Evolutionary conservation across 2,888 invertebrate species (phyloP), one percentile per base, ranked within the genome.

Genomic region (Piscicola geometra): DNA sequence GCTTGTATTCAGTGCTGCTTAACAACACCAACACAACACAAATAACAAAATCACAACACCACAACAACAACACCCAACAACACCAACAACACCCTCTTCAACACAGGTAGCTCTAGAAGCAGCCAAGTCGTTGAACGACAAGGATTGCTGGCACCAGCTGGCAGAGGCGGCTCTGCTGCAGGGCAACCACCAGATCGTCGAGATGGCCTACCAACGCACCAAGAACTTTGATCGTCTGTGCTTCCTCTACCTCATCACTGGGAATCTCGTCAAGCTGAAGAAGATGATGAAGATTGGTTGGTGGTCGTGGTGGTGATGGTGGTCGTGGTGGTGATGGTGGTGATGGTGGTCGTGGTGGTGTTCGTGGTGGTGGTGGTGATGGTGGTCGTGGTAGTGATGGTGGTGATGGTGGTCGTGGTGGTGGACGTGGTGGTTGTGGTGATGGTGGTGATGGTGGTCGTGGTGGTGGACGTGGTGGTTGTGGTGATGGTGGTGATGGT

Each of bases 131-230:
- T 85, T 99, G 47, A 98, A 99, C 84, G 94, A 98, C 83, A 93
- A 94, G 78, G 88, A 89, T 9, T 96, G 97, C 81, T 99, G 99
- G 99, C 94, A 97, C 84, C 91, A 92, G 80, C 87, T 99, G 77
- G 98, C 95, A 0, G 91, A 95, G 82, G 93, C 95, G 0, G 98
- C 99, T 0, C 86, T 98, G 32, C 87, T 93, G 80, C 95, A 95
- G 83, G 98, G 86, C 1, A 85, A 85, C 78, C 84, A 85, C 79
- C 87, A 89, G 85, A 88, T 92, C 71, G 98, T 99, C 0, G 99
- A 99, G 86, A 97, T 99, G 96, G 96, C 97, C 83, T 99, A 99
- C 86, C 98, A 99, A 84, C 90, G 98, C 78, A 99, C 97, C 0
- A 99, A 99, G 88, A 97, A 97, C 88, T 99, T 99, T 85, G 98